Evolutionary conservation across 2,797 vertebrate species (phyloP), one percentile per base, ranked within the genome.

Genomic region (Paedocypris micromegethes): DNA sequence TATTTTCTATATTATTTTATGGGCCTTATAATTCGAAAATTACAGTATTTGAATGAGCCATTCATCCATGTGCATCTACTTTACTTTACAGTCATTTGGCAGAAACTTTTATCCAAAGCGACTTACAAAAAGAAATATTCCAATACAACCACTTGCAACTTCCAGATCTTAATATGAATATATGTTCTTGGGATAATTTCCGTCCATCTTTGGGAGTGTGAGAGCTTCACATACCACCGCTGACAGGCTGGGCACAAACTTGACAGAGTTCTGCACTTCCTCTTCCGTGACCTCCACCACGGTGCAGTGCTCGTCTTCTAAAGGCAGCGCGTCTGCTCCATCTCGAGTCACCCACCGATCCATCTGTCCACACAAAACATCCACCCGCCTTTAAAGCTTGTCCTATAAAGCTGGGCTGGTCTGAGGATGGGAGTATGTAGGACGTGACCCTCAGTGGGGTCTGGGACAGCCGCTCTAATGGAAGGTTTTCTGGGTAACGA

Each of bases 221-320:
- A 23, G 23, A 23, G 23, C 45, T 64, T 53, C 9, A 49, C 93
- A 50, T 85, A 99, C 97, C 93, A 99, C 95, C 0, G 97, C 91
- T 72, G 97, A 96, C 79, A 98, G 89, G 76, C 94, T 96, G 8
- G 96, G 95, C 56, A 99, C 90, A 0, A 92, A 95, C 84, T 93
- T 97, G 77, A 99, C 90, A 0, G 95, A 98, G 86, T 98, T 98
- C 87, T 97, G 88, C 81, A 99, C 94, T 79, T 99, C 97, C 80
- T 99, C 97, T 80, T 98, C 94, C 0, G 96, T 99, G 77, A 99
- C 97, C 83, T 99, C 97, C 81, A 98, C 95, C 76, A 88, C 77
- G 0, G 90, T 91, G 77, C 96, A 99, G 76, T 99, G 96, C 58
- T 98, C 94, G 49, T 97, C 94, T 83, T 98, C 96, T 9, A 95